Evolutionary conservation across 2,888 invertebrate genomes (phyloP), one percentile per base, ranked within the genome.

Genomic region (Deladenus siricidicola): DNA sequence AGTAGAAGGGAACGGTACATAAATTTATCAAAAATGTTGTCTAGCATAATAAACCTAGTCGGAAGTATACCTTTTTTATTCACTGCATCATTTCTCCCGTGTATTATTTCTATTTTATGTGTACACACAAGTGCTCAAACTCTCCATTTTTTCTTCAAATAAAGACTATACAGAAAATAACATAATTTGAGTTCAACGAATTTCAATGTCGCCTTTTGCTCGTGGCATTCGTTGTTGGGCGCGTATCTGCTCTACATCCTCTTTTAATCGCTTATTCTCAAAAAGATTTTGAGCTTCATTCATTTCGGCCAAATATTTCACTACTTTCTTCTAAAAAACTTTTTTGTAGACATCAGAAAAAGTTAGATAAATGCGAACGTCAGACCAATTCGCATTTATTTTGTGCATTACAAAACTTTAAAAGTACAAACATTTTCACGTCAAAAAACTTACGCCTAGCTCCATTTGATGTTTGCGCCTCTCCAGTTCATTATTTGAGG

Each of bases 391-490:
- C n/a, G n/a, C n/a, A 56, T 29, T n/a, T 21, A 52, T 28, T 6
- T 23, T 54, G 44, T 21, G 34, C 3, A 30, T 2, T 58, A 4
- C 21, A 26, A 19, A 43, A 17, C 29, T 26, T 19, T 28, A 30
- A 28, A 59, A 19, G 8, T 17, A 44, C 4, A 39, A n/a, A 28
- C 42, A 10, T 53, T 29, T 14, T n/a, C n/a, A n/a, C 45, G 1
- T n/a, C 26, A 8, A 53, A 53, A 26, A 23, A 58, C 66, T 65
- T 26, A 76, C 76, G 34, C 70, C 71, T n/a, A 76, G 60, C 58
- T 78, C 67, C 45, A 72, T 64, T 54, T 76, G 77, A 30, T 78
- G 71, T 51, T 69, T 48, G 48, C 71, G 69, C 51, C 71, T 62
- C 3, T 70, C 64, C 28, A 74, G 62, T 56, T 77, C 72, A 6